These are phyloP conservation scores for Dipodomys stephensi DNA, from an alignment of 2,113 vertebrate genomes.

Conservation along the genomic window DNA sequence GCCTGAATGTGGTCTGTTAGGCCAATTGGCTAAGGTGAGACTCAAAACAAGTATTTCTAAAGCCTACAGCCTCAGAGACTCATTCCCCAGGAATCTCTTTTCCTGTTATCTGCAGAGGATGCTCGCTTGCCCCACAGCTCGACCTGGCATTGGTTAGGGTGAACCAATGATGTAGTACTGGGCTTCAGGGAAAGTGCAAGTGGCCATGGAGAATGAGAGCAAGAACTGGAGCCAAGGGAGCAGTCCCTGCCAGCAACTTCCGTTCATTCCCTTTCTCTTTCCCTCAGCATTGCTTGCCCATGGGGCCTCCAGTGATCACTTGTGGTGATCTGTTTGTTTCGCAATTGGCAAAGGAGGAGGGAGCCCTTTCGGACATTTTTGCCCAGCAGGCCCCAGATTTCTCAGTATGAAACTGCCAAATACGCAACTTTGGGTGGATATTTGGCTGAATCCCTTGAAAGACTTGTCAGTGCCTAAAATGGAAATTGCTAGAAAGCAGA, in stretches of 20 bases:
- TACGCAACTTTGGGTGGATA: conserved; percentile 80
- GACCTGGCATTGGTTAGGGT: background rate
- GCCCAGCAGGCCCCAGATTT: conserved; percentile 78
- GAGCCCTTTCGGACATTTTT: conserved; percentile 77
- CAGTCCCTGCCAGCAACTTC: conserved; percentile 76
- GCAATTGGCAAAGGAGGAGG: conserved; percentile 71
- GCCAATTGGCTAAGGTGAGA: background rate
- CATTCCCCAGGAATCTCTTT: background rate
- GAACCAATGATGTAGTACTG: background rate
- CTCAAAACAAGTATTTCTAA: conserved; percentile 5
- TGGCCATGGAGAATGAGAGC: conserved; percentile 50
- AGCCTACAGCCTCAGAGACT: background rate
- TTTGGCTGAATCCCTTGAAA: conserved; percentile 81
- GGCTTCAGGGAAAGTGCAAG: conserved; percentile 63
- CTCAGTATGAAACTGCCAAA: conserved; percentile 79
- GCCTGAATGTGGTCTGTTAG: background rate
- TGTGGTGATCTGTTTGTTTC: conserved; percentile 77
- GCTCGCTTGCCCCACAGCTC: background rate
- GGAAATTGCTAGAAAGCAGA: conserved; percentile 85
- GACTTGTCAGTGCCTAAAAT: conserved; percentile 83
- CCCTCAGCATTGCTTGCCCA: conserved; percentile 52
- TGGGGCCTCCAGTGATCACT: conserved; percentile 62
- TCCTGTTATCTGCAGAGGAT: background rate
- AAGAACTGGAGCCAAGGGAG: conserved; percentile 69
- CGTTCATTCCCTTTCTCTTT: conserved; percentile 24